phyloP scores from a whole-genome alignment of 2,797 vertebrate species.

The Tokudaia muenninki region DNA sequence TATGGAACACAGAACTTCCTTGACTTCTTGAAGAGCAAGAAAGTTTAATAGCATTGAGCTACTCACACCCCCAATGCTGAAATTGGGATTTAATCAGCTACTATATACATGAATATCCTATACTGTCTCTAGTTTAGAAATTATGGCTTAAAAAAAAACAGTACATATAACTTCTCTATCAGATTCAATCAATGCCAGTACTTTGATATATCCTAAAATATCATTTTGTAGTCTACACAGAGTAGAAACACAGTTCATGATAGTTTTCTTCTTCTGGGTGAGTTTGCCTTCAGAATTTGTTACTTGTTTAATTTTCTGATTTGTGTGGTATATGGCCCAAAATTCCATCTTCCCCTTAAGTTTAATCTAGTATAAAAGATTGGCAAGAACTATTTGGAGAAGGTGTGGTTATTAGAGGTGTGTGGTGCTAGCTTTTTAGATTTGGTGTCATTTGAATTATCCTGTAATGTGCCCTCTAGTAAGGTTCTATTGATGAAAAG shows the following conservation, averaged over 20 bases:
- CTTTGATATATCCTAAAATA: not conserved
- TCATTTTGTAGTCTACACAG: not conserved
- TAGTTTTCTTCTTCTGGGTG: constrained; percentile 34
- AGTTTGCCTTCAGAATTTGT: constrained; percentile 57
- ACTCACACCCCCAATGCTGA: not conserved
- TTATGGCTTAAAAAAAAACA: not conserved
- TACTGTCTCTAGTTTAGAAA: constrained; percentile 36
- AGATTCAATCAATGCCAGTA: constrained; percentile 41
- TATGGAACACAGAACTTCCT: not conserved
- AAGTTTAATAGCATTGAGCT: not conserved
- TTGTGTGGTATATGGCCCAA: constrained; percentile 16
- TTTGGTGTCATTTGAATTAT: constrained; percentile 68
- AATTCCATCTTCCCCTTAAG: not conserved
- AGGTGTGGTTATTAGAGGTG: not conserved
- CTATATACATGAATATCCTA: not conserved
- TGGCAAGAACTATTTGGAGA: not conserved
- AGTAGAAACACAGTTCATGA: not conserved
- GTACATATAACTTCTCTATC: not conserved
- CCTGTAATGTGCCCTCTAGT: constrained; percentile 77
- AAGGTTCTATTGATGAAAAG: constrained; percentile 76
- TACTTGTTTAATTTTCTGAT: constrained; percentile 3
- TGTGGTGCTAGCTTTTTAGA: constrained; percentile 66
- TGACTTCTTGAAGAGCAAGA: not conserved
- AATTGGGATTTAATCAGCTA: not conserved
- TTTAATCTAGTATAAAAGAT: not conserved